A percentile compares a stretch with the other conserved stretches of the same genome.
Evolutionary conservation across 2,797 vertebrate genomes (phyloP).

Genomic region (Centroberyx gerrardi): DNA sequence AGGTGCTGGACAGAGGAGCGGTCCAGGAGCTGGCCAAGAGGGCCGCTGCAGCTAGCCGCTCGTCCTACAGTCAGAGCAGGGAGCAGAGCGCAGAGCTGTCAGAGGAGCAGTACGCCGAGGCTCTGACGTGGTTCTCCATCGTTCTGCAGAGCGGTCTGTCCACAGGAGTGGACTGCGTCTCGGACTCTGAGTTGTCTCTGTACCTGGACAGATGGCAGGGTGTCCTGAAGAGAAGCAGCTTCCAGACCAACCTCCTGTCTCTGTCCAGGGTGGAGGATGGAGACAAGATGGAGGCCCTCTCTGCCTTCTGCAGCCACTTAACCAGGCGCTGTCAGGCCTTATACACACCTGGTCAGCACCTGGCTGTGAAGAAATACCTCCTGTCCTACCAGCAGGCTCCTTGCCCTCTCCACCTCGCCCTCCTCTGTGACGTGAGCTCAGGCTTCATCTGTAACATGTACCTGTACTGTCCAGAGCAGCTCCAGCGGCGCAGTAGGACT

Average conservation of each 20-base stretch:
- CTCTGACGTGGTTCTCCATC: conserved; percentile 73
- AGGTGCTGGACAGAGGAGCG: conserved; percentile 71
- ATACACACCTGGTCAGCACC: conserved; percentile 65
- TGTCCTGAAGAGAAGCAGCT: conserved; percentile 74
- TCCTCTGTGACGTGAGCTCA: conserved; percentile 75
- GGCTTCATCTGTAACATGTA: conserved; percentile 82
- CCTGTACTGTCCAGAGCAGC: conserved; percentile 73
- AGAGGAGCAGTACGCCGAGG: conserved; percentile 68
- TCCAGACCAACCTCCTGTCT: conserved; percentile 68
- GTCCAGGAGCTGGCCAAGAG: conserved; percentile 70
- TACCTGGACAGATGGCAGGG: conserved; percentile 73
- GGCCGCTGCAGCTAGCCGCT: conserved; percentile 28
- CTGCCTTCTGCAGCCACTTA: conserved; percentile 70
- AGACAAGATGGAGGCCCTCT: conserved; percentile 75
- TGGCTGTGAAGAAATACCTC: conserved; percentile 80
- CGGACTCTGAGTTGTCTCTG: conserved; percentile 32
- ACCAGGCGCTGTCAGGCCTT: conserved; percentile 65
- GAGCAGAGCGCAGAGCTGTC: conserved; percentile 53
- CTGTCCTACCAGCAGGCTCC: conserved; percentile 55
- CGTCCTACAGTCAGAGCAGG: conserved; percentile 44
- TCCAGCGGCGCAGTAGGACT: conserved; percentile 67
- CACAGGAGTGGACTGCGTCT: conserved; percentile 41
- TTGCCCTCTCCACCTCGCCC: conserved; percentile 67
- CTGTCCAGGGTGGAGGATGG: conserved; percentile 68
- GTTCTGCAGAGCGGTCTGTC: conserved; percentile 75